These are phyloP conservation scores for Ruditapes philippinarum DNA, from an alignment of 1,140 invertebrate species.

Conservation along the genomic window DNA sequence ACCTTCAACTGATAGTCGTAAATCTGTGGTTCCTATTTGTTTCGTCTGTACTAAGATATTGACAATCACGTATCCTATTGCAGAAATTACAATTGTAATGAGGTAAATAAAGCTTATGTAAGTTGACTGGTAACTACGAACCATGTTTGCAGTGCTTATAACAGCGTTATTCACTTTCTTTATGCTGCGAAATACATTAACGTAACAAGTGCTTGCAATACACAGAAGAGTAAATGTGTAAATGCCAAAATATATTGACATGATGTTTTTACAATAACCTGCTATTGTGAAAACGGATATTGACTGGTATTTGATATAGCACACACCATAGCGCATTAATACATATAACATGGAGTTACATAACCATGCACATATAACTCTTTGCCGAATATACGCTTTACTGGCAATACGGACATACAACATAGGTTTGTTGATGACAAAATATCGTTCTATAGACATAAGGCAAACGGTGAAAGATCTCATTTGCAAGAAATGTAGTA, in stretches of 20 bases:
- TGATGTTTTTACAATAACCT: background rate
- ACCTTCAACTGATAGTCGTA: background rate
- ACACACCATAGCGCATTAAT: background rate
- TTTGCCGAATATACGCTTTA: background rate
- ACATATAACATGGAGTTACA: background rate
- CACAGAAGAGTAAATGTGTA: background rate
- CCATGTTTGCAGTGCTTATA: background rate
- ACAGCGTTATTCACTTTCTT: background rate
- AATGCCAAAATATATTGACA: background rate
- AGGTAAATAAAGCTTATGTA: background rate
- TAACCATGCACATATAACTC: background rate
- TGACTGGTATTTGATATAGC: background rate
- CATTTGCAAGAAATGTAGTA: background rate
- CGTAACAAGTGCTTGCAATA: background rate
- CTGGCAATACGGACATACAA: background rate
- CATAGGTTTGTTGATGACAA: background rate
- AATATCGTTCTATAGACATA: constrained; percentile 11
- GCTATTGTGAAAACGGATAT: background rate
- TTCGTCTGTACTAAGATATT: background rate
- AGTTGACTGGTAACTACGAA: background rate
- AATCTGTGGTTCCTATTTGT: background rate
- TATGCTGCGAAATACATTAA: background rate
- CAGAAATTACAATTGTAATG: background rate
- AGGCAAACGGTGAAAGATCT: background rate
- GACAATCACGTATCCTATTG: background rate